phyloP scores from a whole-genome alignment of 2,113 vertebrate genomes.

The Micromys minutus region DNA sequence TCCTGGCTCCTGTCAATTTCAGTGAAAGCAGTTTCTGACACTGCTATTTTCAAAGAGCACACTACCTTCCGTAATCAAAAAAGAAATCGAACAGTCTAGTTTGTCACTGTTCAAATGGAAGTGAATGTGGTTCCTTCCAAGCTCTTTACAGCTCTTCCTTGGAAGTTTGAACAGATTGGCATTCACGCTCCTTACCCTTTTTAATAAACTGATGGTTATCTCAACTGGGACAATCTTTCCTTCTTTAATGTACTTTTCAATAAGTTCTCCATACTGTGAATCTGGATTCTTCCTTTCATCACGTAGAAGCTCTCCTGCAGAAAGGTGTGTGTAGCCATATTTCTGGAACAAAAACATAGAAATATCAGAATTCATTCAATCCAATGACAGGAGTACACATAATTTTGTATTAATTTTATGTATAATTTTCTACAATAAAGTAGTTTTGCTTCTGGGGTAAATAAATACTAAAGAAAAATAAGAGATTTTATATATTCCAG shows the following conservation, averaged over 20 bases:
- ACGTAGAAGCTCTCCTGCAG: conserved; percentile 96
- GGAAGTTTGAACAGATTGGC: conserved; percentile 15
- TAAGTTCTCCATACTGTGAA: conserved; percentile 94
- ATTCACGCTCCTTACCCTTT: conserved; percentile 88
- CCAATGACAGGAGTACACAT: background rate
- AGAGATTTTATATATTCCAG: conserved; percentile 13
- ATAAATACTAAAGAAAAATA: conserved; percentile 28
- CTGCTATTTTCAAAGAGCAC: conserved; percentile 17
- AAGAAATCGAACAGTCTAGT: conserved; percentile 48
- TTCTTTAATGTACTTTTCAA: conserved; percentile 94
- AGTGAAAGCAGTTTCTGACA: conserved; percentile 10
- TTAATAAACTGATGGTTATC: conserved; percentile 96
- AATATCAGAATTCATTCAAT: conserved; percentile 59
- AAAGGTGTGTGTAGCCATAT: conserved; percentile 95
- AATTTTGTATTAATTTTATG: conserved; percentile 29
- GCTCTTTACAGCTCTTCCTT: too few relatives aligned
- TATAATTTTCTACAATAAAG: conserved; percentile 49
- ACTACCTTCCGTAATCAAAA: conserved; percentile 17
- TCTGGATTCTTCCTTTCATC: conserved; percentile 92
- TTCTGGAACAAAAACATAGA: conserved; percentile 83
- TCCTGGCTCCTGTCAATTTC: conserved; percentile 13
- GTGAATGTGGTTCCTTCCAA: conserved; percentile 42
- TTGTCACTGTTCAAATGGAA: conserved; percentile 58
- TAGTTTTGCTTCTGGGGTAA: conserved; percentile 30
- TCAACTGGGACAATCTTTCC: conserved; percentile 97